A percentile compares a stretch with the other conserved stretches of the same genome.
Conservation (phyloP, 2,888 invertebrate genomes). For the Pyrochroa serraticornis region DNA sequence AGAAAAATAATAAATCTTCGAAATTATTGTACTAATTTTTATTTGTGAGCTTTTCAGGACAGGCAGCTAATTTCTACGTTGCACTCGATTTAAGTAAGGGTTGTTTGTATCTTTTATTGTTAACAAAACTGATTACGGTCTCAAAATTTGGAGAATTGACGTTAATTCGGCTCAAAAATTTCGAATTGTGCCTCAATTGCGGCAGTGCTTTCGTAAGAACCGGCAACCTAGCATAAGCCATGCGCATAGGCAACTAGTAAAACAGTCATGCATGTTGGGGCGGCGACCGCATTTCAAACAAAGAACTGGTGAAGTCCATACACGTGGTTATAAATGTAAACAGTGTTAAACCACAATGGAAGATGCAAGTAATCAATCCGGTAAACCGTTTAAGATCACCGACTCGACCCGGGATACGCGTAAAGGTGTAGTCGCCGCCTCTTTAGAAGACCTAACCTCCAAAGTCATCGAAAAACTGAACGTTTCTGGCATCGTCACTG, state of each 20-base stretch:
- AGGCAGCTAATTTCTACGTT: too few species aligned
- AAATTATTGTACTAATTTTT: too few species aligned
- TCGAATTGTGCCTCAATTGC: too few species aligned
- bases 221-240: conserved; percentile 29
- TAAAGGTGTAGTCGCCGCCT: conserved; percentile 81
- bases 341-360: conserved; percentile 57
- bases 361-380: conserved; percentile 58
- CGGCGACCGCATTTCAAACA: conserved; percentile 41
- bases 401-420: conserved; percentile 80
- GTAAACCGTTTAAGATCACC: conserved; percentile 79
- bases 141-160: too few species aligned
- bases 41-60: too few species aligned
- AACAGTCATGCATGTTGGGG: conserved; percentile 34
- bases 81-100: too few species aligned
- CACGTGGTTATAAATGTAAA: conserved; percentile 27
- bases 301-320: conserved; percentile 13
- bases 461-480: conserved; percentile 78
- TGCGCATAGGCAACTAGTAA: conserved; percentile 37
- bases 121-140: too few species aligned
- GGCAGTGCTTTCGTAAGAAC: too few species aligned
- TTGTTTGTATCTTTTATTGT: too few species aligned
- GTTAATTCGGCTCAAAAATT: too few species aligned
- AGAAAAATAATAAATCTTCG: too few species aligned
- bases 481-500: conserved; percentile 70
- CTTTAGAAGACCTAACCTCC: conserved; percentile 76